Conservation (phyloP, 2,888 invertebrate genomes). For the Metacarcinus magister region DNA sequence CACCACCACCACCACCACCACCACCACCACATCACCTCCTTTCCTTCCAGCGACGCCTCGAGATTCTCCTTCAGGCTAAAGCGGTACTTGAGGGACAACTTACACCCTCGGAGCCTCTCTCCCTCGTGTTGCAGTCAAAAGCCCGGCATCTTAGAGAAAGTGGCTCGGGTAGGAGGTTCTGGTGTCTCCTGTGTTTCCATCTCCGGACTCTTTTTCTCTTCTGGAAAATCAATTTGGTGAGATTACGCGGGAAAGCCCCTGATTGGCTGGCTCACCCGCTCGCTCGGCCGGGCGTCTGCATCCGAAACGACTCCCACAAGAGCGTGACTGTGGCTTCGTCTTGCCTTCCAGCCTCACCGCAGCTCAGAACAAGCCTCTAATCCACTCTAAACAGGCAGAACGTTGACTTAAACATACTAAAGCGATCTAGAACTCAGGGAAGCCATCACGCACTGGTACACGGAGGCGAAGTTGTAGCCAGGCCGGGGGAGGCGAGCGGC, state of each 20-base stretch:
- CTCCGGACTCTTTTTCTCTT: slow-evolving; percentile 79
- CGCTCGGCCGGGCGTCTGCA: slow-evolving; percentile 69
- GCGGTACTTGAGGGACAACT: slow-evolving; percentile 63
- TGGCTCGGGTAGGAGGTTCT: slow-evolving; percentile 74
- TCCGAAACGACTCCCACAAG: slow-evolving; percentile 30
- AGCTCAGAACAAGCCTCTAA: not conserved
- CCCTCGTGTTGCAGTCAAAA: slow-evolving; percentile 70
- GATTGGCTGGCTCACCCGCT: slow-evolving; percentile 81
- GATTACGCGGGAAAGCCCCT: slow-evolving; percentile 81
- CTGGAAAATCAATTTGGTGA: slow-evolving; percentile 82
- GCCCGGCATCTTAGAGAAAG: slow-evolving; percentile 76
- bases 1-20: not conserved
- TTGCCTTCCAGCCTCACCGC: not conserved
- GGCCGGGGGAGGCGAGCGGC: not conserved
- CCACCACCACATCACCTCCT: slow-evolving; percentile 4
- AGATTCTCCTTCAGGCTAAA: slow-evolving; percentile 2
- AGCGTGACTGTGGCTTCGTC: slow-evolving; percentile 55
- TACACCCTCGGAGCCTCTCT: slow-evolving; percentile 10
- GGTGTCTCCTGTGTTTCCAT: slow-evolving; percentile 77
- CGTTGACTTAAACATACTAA: not conserved
- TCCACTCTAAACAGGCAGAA: not conserved
- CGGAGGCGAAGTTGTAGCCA: slow-evolving; percentile 49
- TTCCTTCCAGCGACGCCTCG: not conserved
- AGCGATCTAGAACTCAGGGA: not conserved
- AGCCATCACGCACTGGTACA: no score